Conservation (phyloP, 2,888 invertebrate species). For the Lacanobia oleracea region DNA sequence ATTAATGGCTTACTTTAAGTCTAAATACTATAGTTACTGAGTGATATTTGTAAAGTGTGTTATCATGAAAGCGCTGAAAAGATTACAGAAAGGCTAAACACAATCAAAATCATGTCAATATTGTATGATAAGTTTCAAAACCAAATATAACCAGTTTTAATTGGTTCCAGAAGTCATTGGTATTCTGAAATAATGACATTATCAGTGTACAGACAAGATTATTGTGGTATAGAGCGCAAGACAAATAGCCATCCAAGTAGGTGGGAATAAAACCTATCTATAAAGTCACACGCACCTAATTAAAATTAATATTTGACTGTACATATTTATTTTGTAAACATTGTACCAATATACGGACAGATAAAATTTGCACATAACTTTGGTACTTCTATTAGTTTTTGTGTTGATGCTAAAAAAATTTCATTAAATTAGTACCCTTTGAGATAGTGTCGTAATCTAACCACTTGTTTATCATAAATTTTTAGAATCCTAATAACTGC, state of each 20-base stretch:
- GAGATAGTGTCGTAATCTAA: not conserved
- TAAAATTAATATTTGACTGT: slow-evolving; percentile 11
- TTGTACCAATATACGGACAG: not conserved
- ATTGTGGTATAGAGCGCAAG: not conserved
- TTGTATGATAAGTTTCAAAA: slow-evolving; percentile 14
- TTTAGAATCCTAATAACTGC: not conserved
- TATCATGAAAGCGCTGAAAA: not conserved
- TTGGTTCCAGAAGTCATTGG: not conserved
- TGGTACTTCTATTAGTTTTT: slow-evolving; percentile 2
- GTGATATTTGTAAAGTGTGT: not conserved
- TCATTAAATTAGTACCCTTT: not conserved
- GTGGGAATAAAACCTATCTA: slow-evolving; percentile 12
- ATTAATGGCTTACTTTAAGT: too few relatives aligned
- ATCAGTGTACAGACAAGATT: slow-evolving; percentile 22
- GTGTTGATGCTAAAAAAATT: not conserved
- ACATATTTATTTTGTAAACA: slow-evolving; percentile 24
- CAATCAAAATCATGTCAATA: slow-evolving; percentile 28
- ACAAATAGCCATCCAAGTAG: not conserved
- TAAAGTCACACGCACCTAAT: slow-evolving; percentile 14
- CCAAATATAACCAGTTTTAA: slow-evolving; percentile 12
- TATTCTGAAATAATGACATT: slow-evolving; percentile 5
- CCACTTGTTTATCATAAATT: not conserved
- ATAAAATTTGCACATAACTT: slow-evolving; percentile 19
- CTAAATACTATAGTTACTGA: too few relatives aligned
- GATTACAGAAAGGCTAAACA: not conserved